A percentile compares a stretch with the other conserved stretches of the same genome.
Evolutionary conservation across 2,113 vertebrate species (phyloP).

Genomic region (Uria lomvia): DNA sequence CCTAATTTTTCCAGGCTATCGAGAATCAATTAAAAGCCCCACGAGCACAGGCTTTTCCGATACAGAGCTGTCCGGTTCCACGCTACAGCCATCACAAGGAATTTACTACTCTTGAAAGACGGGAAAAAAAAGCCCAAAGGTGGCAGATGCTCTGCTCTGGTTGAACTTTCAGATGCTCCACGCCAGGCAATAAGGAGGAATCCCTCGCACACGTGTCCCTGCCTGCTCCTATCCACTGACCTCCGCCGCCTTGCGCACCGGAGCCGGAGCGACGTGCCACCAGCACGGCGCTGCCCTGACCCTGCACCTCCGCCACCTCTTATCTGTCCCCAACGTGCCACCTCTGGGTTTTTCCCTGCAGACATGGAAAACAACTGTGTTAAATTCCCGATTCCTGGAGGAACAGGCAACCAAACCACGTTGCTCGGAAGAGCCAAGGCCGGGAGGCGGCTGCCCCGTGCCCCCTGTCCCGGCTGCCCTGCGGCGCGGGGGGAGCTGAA

Average conservation of each 20-base stretch:
- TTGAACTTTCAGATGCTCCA: background rate
- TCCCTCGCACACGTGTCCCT: fast-evolving
- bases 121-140: background rate
- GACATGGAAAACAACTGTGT: background rate
- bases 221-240: background rate
- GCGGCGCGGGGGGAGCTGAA: fast-evolving
- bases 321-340: background rate
- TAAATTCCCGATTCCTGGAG: background rate
- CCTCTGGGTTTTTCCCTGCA: background rate
- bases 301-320: background rate
- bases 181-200: background rate
- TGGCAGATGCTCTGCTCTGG: background rate
- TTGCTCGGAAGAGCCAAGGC: background rate
- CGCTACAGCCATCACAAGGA: background rate
- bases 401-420: background rate
- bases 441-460: background rate
- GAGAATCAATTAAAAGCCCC: background rate
- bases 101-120: background rate
- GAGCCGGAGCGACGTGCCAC: background rate
- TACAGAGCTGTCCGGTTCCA: background rate
- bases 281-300: background rate
- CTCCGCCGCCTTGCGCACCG: background rate
- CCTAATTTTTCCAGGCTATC: background rate
- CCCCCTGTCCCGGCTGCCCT: background rate
- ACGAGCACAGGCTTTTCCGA: background rate